Percentiles rank a stretch among this genome's conserved stretches.
Evolutionary conservation across 2,113 vertebrate species (phyloP).

Genomic region (Leptocoma aspasia): DNA sequence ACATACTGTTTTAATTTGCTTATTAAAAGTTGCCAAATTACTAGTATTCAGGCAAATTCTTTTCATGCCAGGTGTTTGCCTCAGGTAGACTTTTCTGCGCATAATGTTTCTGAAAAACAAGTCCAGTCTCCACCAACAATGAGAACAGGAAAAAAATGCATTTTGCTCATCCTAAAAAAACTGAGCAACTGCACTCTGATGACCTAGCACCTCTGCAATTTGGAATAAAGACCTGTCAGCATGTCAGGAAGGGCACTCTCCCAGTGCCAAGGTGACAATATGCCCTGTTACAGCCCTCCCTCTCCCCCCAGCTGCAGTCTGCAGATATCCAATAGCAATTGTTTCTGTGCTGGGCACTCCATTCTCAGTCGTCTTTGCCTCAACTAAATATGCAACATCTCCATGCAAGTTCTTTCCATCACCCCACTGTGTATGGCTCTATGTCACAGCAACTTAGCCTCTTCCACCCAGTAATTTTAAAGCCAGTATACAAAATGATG

Average conservation of each 20-base stretch:
- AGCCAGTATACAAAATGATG: neutral
- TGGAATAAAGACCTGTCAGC: neutral
- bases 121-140: neutral
- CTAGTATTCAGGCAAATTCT: constrained; percentile 8
- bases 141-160: neutral
- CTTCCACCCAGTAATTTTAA: neutral
- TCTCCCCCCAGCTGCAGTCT: neutral
- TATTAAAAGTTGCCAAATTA: constrained; percentile 27
- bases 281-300: neutral
- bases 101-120: constrained; percentile 18
- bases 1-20: neutral
- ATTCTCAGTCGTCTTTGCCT: neutral
- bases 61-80: neutral
- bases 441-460: neutral
- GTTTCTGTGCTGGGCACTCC: neutral
- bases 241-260: neutral
- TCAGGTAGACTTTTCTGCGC: neutral
- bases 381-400: neutral
- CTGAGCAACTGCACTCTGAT: neutral
- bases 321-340: neutral
- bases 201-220: neutral
- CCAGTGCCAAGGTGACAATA: neutral
- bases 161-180: neutral
- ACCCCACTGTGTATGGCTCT: neutral
- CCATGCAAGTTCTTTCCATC: neutral